Evolutionary conservation across 2,888 invertebrate species (phyloP).

Genomic region (Cinara cedri): DNA sequence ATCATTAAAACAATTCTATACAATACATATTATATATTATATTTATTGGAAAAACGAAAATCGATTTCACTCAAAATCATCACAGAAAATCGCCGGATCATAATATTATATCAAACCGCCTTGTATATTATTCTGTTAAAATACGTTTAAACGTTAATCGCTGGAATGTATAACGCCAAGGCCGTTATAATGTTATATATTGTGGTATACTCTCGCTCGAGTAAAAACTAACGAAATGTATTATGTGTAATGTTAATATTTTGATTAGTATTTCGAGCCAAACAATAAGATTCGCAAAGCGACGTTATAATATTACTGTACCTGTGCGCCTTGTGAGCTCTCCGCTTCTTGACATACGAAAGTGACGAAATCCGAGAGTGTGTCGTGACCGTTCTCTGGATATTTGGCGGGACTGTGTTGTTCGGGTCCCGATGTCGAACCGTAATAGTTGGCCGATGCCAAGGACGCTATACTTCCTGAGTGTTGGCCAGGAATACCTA

Average conservation of each 20-base stretch:
- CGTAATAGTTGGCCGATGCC: slow-evolving; percentile 68
- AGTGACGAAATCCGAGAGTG: slow-evolving; percentile 93
- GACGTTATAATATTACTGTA: slow-evolving; percentile 63
- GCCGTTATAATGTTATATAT: too few species aligned
- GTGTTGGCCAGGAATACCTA: slow-evolving; percentile 66
- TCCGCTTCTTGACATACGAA: slow-evolving; percentile 95
- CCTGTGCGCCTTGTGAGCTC: slow-evolving; percentile 76
- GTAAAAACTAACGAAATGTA: neutral
- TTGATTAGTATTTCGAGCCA: neutral
- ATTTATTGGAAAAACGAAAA: too few species aligned
- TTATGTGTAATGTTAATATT: slow-evolving; percentile 1
- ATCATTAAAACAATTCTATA: too few species aligned
- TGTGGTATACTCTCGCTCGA: too few species aligned
- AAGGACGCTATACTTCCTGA: slow-evolving; percentile 63
- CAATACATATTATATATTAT: too few species aligned
- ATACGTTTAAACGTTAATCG: too few species aligned
- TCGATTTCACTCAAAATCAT: too few species aligned
- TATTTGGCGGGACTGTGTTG: slow-evolving; percentile 70
- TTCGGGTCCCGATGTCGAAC: slow-evolving; percentile 63
- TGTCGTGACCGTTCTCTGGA: slow-evolving; percentile 86
- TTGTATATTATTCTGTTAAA: too few species aligned
- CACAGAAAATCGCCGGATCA: too few species aligned
- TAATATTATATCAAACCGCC: too few species aligned
- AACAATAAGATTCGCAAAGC: too few species aligned
- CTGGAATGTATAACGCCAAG: too few species aligned